Base-by-base conservation (phyloP, 2,113 vertebrate species). In the Brachyistius frenatus region DNA sequence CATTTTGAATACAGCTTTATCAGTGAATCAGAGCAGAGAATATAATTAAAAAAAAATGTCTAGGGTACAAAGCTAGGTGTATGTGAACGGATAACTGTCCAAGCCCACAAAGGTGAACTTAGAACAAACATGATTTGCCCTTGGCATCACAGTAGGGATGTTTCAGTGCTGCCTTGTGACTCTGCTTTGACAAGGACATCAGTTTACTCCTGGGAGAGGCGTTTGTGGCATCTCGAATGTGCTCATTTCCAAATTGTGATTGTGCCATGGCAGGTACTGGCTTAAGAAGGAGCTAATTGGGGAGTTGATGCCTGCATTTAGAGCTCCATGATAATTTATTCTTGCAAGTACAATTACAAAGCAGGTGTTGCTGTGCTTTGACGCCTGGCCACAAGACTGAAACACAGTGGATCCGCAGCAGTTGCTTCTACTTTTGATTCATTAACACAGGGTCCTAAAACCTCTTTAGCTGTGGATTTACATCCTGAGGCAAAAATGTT, bases 271-370 rank as follows among this genome's bases (percentile, higher is more conserved):
- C 73, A 72, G 62, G 13, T 56, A 44, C 61, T 23, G 60, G 33
- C 58, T 69, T 56, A 56, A 41, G 53, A 77, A 78, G 79, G 70
- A 83, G 66, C 52, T 87, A 82, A 87, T 80, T 83, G 52, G 72
- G 30, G 35, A 44, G 60, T 46, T 36, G 76, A 56, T 47, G 55
- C 73, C 16, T 78, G 37, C 62, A 33, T 75, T 39, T 53, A n/a
- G 33, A 84, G 55, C 61, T 41, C 33, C 54, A 49, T 70, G 78
- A 71, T 86, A 83, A 89, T 88, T 83, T 86, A 89, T 86, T 91
- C 71, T 82, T 61, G 81, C 81, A 78, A 78, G 78, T 83, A 70
- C 68, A 81, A 54, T 82, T 76, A 47, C 80, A 80, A 82, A 73
- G 67, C 56, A 82, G 78, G 77, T 76, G 2, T 61, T 54, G 74